Base-by-base conservation (phyloP, 1,140 invertebrate species). In the Babylonia areolata region DNA sequence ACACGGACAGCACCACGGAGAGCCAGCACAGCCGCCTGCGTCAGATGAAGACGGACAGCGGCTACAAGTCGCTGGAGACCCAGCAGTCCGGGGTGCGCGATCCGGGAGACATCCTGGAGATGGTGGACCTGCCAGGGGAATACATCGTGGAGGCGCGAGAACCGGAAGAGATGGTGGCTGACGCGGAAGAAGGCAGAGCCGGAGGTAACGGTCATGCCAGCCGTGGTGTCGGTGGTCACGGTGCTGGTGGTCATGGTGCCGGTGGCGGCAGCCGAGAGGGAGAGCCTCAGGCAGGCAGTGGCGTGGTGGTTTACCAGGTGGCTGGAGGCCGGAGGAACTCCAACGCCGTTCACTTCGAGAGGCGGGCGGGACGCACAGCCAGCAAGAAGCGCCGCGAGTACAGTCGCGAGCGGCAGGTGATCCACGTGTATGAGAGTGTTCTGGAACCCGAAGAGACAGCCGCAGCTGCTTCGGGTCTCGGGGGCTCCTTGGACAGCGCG, bases 1-100 rank as follows among this genome's bases (percentile, higher is more conserved):
- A 93, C 87, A 94, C 94, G 39, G 94, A 94, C 86, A 95, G 93
- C 86, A 94, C 92, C 31, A 94, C 91, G 33, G 92, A 93, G 58
- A 94, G 93, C 86, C 93, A 94, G 75, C 93, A 91, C 23, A 92
- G 92, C 84, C 91, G 92, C 85, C 88, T 95, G 69, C 92, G 94
- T 82, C 94, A 95, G 86, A 95, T 95, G 94, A 94, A 95, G 88
- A 93, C 94, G 1, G 95, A 95, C 89, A 95, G 95, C 88, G 95
- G 95, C 0, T 95, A 95, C 89, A 95, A 95, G 87, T 95, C 95
- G 40, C 88, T 95, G 87, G 95, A 95, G 88, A 94, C 94, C 17
- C 94, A 95, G 75, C 88, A 88, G 35, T 90, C 90, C 80, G 88
- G 77, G 42, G 90, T 80, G 80, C 88, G 75, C 71, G 90, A 89